Evolutionary conservation across 2,797 vertebrate species (phyloP).

Genomic region (Sebastes minor): DNA sequence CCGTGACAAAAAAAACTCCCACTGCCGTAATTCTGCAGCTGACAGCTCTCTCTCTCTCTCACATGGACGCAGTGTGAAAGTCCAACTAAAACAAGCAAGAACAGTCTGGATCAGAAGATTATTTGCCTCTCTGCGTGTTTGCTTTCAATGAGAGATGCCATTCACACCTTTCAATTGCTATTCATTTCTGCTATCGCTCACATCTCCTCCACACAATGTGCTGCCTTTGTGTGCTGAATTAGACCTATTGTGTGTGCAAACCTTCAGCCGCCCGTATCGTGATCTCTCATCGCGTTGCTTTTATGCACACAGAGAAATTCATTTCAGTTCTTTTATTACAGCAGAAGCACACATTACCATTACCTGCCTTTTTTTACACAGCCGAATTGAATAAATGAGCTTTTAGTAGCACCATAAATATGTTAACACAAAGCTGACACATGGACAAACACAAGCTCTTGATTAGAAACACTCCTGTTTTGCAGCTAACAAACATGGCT

Average conservation of each 20-base stretch:
- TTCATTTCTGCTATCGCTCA: constrained; percentile 72
- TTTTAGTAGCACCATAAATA: constrained; percentile 41
- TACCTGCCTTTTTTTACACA: constrained; percentile 55
- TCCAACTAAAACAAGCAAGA: constrained; percentile 56
- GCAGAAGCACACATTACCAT: constrained; percentile 45
- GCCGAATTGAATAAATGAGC: constrained; percentile 43
- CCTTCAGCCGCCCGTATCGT: constrained; percentile 58
- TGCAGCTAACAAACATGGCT: not conserved
- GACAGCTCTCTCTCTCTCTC: constrained; percentile 42
- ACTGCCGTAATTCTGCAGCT: constrained; percentile 36
- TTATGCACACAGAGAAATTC: constrained; percentile 61
- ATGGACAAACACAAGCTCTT: constrained; percentile 20
- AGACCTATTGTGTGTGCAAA: constrained; percentile 70
- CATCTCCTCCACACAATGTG: constrained; percentile 63
- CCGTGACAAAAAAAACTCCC: constrained; percentile 23
- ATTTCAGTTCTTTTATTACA: constrained; percentile 66
- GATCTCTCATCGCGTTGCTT: constrained; percentile 65
- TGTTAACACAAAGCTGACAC: constrained; percentile 52
- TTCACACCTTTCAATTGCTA: constrained; percentile 75
- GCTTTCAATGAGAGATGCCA: constrained; percentile 68
- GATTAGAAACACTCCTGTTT: constrained; percentile 39
- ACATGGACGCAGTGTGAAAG: constrained; percentile 37
- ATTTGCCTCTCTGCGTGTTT: constrained; percentile 58
- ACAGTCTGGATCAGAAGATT: constrained; percentile 60
- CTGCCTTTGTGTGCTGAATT: constrained; percentile 68